A percentile compares a stretch with the other conserved stretches of the same genome.
These are phyloP conservation scores for Ceyx margarethae DNA, from an alignment of 2,113 vertebrate species.

Conservation along the genomic window DNA sequence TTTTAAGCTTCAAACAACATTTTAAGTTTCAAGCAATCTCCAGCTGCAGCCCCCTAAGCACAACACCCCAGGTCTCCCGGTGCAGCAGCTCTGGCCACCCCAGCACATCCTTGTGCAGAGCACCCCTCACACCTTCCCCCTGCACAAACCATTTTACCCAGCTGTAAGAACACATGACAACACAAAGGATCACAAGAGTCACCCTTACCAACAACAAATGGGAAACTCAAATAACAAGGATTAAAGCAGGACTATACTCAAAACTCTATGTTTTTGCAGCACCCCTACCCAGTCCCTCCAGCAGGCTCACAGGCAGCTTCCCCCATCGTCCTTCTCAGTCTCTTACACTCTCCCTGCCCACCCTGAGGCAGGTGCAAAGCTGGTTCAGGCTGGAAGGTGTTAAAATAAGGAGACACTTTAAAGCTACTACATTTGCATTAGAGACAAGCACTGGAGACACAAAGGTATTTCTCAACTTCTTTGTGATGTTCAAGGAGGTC, in stretches of 20 bases:
- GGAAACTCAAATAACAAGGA: neutral
- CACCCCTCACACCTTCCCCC: neutral
- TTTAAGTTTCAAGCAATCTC: neutral
- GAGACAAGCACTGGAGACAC: neutral
- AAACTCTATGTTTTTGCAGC: neutral
- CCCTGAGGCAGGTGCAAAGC: neutral
- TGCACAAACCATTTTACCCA: neutral
- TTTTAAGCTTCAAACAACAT: neutral
- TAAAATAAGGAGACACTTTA: neutral
- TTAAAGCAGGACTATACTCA: neutral
- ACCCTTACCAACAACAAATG: neutral
- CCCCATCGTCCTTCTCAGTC: neutral
- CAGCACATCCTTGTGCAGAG: neutral
- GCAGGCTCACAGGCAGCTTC: neutral
- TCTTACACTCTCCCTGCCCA: neutral
- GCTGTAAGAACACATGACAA: neutral
- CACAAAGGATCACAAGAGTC: neutral
- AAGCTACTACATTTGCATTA: neutral
- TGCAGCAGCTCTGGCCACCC: neutral
- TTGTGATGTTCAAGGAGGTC: neutral
- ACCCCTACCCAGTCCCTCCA: neutral
- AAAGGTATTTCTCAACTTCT: slow-evolving; percentile 1
- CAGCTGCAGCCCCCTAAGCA: neutral
- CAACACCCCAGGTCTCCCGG: neutral
- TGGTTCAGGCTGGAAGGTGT: neutral